Conservation (phyloP, 2,888 invertebrate species). For the Carcina quercana region DNA sequence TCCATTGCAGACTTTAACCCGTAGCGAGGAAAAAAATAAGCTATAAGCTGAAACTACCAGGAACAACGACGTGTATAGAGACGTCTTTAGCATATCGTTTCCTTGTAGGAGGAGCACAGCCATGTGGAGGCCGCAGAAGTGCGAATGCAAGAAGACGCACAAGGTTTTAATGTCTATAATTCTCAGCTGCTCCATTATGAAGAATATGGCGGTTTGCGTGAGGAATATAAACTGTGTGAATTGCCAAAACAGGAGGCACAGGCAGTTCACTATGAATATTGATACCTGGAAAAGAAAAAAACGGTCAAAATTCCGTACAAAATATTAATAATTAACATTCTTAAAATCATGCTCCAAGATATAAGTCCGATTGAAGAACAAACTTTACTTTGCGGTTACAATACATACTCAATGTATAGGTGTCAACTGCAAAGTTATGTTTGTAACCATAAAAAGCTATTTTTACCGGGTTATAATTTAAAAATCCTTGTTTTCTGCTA, state of each 20-base stretch:
- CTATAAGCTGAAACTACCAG: conserved; percentile 46
- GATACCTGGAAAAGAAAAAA: conserved; percentile 38
- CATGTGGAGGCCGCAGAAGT: conserved; percentile 57
- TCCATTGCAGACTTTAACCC: conserved; percentile 41
- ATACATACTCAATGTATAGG: no score
- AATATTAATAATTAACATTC: background rate
- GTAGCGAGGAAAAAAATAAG: conserved; percentile 44
- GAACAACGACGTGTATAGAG: conserved; percentile 63
- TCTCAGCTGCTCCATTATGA: conserved; percentile 78
- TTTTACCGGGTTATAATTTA: no score
- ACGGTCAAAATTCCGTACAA: background rate
- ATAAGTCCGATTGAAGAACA: no score
- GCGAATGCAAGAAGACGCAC: conserved; percentile 50
- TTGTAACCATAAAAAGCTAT: no score
- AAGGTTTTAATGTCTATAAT: conserved; percentile 59
- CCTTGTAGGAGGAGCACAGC: conserved; percentile 55
- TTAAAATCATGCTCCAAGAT: no score
- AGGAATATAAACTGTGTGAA: conserved; percentile 89
- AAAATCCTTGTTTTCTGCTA: no score
- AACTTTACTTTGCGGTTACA: no score
- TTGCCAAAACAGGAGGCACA: conserved; percentile 80
- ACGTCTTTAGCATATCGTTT: conserved; percentile 64
- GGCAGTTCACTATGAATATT: conserved; percentile 48
- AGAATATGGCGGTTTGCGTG: conserved; percentile 83
- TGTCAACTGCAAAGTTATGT: no score